These are phyloP conservation scores for Platerodrilus igneus DNA, from an alignment of 2,888 invertebrate genomes.

Conservation along the genomic window DNA sequence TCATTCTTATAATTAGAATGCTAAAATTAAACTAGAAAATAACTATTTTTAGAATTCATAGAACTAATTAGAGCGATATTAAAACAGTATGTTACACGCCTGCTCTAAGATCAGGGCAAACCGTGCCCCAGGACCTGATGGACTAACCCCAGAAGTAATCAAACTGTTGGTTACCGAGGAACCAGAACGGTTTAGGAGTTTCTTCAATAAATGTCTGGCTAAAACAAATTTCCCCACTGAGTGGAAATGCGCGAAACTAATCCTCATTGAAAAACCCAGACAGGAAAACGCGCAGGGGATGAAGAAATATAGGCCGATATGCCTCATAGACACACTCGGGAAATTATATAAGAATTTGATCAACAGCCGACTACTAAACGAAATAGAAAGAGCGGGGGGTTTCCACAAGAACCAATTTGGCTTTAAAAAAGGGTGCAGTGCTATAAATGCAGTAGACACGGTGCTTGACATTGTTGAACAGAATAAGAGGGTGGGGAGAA, in stretches of 20 bases:
- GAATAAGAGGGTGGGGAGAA: no score
- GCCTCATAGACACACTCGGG: not conserved
- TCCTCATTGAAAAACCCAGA: not conserved
- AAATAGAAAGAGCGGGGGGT: slow-evolving; percentile 1
- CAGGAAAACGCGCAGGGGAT: not conserved
- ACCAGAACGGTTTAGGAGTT: not conserved
- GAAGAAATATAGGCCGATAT: slow-evolving; percentile 1
- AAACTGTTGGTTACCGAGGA: not conserved
- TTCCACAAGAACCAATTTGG: not conserved
- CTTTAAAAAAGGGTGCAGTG: no score
- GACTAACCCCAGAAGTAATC: slow-evolving; percentile 1
- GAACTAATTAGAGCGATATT: no score
- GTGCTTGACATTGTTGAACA: no score
- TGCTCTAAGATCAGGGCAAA: no score
- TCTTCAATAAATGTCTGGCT: not conserved
- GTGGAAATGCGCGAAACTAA: not conserved
- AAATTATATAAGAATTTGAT: not conserved
- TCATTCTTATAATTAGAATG: no score
- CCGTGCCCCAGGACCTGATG: not conserved
- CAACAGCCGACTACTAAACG: not conserved
- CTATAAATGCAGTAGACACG: no score
- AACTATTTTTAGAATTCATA: no score
- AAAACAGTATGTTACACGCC: no score
- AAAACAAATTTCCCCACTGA: not conserved
- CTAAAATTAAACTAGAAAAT: no score